Conservation (phyloP, 2,113 vertebrate species). For the Mesoclemmys tuberculata region DNA sequence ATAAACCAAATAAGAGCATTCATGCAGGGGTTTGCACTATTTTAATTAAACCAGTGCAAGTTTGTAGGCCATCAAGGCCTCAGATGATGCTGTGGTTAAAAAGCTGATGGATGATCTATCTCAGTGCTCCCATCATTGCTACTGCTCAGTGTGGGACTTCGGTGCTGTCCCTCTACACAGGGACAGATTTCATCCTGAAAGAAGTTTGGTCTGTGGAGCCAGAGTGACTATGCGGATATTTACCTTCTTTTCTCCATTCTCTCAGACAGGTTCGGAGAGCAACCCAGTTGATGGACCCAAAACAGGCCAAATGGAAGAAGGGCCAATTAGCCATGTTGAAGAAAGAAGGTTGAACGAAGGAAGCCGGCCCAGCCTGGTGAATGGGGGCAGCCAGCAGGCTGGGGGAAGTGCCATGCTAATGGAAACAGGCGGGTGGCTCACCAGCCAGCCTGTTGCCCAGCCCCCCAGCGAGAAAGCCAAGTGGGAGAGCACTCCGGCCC, state of each 20-base stretch:
- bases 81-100: background rate
- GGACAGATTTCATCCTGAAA: background rate
- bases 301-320: conserved; percentile 98
- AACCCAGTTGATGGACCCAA: conserved; percentile 94
- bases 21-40: background rate
- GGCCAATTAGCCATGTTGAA: conserved; percentile 93
- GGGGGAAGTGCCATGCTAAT: conserved; percentile 76
- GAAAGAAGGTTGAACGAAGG: conserved; percentile 87
- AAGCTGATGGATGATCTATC: background rate
- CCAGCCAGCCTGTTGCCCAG: conserved; percentile 69
- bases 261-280: conserved; percentile 89
- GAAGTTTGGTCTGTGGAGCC: no score
- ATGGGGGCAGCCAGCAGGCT: conserved; percentile 86
- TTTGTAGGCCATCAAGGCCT: background rate
- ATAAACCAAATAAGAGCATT: background rate
- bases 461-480: conserved; percentile 75
- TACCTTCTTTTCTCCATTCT: background rate
- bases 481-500: conserved; percentile 65
- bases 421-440: conserved; percentile 68
- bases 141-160: background rate
- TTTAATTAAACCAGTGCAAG: background rate
- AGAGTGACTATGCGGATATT: background rate
- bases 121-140: background rate
- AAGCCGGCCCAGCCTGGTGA: conserved; percentile 79
- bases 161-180: background rate